Evolutionary conservation across 2,797 vertebrate species (phyloP).

Genomic region (Salarias fasciatus): DNA sequence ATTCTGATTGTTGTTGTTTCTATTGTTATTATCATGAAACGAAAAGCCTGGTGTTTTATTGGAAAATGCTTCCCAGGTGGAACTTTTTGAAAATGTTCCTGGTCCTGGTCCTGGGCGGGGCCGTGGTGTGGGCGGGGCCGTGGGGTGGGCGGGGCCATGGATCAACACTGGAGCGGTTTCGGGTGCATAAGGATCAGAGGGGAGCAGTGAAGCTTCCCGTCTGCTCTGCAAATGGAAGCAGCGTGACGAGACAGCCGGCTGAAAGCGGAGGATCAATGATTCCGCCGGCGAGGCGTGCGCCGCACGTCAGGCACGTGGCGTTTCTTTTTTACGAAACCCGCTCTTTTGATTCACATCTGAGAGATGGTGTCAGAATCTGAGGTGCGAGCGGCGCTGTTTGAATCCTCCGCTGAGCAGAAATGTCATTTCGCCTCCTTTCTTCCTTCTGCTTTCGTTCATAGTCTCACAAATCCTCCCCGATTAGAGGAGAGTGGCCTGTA

Average conservation of each 20-base stretch:
- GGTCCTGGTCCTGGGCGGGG: no score
- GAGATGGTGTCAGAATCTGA: slow-evolving; percentile 5
- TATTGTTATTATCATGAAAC: no score
- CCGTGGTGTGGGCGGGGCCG: no score
- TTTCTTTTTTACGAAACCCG: background rate
- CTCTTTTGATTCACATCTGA: slow-evolving; percentile 8
- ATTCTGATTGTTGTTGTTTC: no score
- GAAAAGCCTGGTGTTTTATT: no score
- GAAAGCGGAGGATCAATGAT: no score
- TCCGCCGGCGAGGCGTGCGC: background rate
- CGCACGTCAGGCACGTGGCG: background rate
- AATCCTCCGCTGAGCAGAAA: slow-evolving; percentile 4
- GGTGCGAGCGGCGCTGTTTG: background rate
- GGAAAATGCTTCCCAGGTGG: no score
- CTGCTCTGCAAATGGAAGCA: no score
- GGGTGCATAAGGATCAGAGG: no score
- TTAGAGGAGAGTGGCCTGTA: slow-evolving; percentile 7
- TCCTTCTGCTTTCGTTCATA: background rate
- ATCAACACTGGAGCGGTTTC: no score
- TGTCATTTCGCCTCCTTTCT: background rate
- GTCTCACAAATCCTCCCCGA: slow-evolving; percentile 1
- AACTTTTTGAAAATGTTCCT: no score
- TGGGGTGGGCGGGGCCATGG: no score
- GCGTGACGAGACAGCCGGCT: background rate
- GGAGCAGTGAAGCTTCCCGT: background rate